Conservation (phyloP, 2,113 vertebrate genomes). For the Lutjanus erythropterus region DNA sequence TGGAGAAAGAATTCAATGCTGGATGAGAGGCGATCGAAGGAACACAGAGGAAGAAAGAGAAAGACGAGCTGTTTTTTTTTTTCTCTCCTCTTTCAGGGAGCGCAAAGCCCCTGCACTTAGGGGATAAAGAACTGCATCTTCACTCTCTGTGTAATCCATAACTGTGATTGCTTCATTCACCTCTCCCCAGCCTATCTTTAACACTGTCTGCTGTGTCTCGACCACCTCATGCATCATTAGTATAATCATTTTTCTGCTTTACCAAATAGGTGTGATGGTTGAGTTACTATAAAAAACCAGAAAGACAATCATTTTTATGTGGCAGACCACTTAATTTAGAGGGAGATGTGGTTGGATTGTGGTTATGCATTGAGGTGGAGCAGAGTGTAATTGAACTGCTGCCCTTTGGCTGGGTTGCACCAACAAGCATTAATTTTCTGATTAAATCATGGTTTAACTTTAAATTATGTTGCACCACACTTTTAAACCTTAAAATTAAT, state of each 20-base stretch:
- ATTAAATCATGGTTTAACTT: no score
- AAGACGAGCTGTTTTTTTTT: conserved; percentile 25
- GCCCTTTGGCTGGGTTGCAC: neutral
- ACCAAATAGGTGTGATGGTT: conserved; percentile 17
- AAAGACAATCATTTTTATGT: neutral
- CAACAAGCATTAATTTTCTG: no score
- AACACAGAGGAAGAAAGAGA: conserved; percentile 39
- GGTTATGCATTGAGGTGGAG: conserved; percentile 3
- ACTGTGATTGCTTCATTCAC: conserved; percentile 68
- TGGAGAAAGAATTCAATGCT: conserved; percentile 31
- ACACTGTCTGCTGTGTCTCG: conserved; percentile 11
- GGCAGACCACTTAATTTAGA: neutral
- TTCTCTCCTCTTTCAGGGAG: conserved; percentile 10
- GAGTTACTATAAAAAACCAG: conserved; percentile 18
- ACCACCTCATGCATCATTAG: conserved; percentile 22
- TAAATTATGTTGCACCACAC: no score
- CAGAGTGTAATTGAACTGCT: conserved; percentile 17
- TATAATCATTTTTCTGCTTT: conserved; percentile 21
- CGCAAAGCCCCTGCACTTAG: conserved; percentile 44
- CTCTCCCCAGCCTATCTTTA: conserved; percentile 21
- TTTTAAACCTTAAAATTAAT: no score
- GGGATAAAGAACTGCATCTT: conserved; percentile 56
- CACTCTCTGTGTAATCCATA: conserved; percentile 62
- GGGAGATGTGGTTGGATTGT: conserved; percentile 11
- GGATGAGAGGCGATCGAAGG: conserved; percentile 54